Percentiles rank a stretch among this genome's conserved stretches.
These are phyloP conservation scores for Acrobasis repandana DNA, from an alignment of 2,888 invertebrate genomes.

Conservation along the genomic window DNA sequence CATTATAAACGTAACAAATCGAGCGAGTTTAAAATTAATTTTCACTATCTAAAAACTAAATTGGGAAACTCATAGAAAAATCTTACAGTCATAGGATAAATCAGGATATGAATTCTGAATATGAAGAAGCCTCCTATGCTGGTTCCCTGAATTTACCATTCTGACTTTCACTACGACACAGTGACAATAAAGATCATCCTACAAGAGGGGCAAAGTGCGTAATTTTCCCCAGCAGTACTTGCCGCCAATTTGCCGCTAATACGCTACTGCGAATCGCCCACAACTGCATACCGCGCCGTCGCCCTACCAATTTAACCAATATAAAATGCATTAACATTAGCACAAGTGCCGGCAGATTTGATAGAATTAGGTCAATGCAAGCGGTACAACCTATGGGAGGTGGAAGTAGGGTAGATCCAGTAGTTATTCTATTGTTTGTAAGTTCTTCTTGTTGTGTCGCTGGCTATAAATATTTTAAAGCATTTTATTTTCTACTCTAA, in stretches of 20 bases:
- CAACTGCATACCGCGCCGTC: slow-evolving; percentile 78
- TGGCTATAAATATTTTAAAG: too few relatives aligned
- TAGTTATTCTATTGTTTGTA: neutral
- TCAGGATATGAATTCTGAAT: too few relatives aligned
- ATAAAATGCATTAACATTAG: slow-evolving; percentile 81
- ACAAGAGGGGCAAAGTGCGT: slow-evolving; percentile 27
- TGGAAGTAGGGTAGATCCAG: neutral
- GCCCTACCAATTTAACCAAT: slow-evolving; percentile 79
- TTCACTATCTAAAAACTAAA: too few relatives aligned
- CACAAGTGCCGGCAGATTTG: slow-evolving; percentile 74
- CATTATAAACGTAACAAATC: too few relatives aligned
- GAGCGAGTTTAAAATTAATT: too few relatives aligned
- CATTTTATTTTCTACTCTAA: too few relatives aligned
- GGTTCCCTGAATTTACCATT: too few relatives aligned
- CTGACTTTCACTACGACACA: neutral
- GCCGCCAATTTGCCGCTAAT: slow-evolving; percentile 73
- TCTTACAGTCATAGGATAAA: too few relatives aligned
- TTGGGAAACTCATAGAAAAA: too few relatives aligned
- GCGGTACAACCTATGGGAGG: neutral
- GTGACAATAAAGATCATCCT: neutral
- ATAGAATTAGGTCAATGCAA: slow-evolving; percentile 66
- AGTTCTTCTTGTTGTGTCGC: neutral
- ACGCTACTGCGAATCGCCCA: slow-evolving; percentile 79
- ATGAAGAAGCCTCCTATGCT: too few relatives aligned
- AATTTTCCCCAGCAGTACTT: slow-evolving; percentile 36